Conservation (phyloP, 2,888 invertebrate species). For the Caenorhabditis sp. region DNA sequence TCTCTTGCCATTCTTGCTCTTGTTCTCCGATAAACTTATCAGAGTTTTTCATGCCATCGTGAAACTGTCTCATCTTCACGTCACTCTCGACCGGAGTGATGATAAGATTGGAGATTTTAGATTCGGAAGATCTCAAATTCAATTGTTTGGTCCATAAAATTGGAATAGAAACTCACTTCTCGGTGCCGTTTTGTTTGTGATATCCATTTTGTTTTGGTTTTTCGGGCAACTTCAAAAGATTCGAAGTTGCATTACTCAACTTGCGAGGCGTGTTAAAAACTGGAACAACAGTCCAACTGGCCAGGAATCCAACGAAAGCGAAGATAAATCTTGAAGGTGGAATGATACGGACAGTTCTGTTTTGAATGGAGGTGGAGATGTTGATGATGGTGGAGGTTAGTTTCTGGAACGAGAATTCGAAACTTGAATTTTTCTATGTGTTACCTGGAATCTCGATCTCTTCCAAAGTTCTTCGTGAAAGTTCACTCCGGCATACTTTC, state of each 20-base stretch:
- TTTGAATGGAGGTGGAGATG: constrained; percentile 19
- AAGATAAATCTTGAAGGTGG: constrained; percentile 38
- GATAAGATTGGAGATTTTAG: constrained; percentile 11
- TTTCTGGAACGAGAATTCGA: constrained; percentile 23
- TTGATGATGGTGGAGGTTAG: not conserved
- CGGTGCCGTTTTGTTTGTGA: not conserved
- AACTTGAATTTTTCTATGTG: not conserved
- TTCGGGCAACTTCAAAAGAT: not conserved
- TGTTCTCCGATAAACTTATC: constrained; percentile 29
- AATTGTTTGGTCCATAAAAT: not conserved
- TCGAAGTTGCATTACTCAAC: not conserved
- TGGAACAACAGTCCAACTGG: constrained; percentile 40
- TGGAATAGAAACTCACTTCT: not conserved
- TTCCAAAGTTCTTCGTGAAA: constrained; percentile 40
- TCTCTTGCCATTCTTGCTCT: constrained; percentile 32
- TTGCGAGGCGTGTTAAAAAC: constrained; percentile 22
- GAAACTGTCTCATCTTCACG: constrained; percentile 23
- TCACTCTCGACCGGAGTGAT: constrained; percentile 18
- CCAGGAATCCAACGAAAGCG: constrained; percentile 8
- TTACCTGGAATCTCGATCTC: constrained; percentile 27
- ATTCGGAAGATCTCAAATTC: not conserved
- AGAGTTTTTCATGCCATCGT: constrained; percentile 13
- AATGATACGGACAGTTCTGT: constrained; percentile 20
- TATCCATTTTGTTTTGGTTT: constrained; percentile 9
- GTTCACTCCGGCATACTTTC: constrained; percentile 14